phyloP scores from a whole-genome alignment of 2,888 invertebrate genomes.

The Philereme vetulata region DNA sequence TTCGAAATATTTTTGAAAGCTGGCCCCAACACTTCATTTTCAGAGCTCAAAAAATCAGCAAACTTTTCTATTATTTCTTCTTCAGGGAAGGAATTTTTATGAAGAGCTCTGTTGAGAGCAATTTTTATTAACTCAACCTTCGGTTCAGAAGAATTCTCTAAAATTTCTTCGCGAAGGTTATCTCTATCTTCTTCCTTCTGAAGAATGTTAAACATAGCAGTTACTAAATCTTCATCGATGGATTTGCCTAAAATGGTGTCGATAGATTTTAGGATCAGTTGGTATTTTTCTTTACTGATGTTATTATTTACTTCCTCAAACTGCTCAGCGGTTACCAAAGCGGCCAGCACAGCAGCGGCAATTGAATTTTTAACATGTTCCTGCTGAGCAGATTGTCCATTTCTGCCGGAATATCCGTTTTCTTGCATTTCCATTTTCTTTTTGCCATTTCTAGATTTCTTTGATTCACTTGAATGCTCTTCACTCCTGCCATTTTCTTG shows the following conservation, averaged over 20 bases:
- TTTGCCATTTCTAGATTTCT: conserved; percentile 62
- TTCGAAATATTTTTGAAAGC: conserved; percentile 87
- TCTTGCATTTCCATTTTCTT: conserved; percentile 57
- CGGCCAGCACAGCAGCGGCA: conserved; percentile 79
- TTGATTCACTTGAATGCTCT: conserved; percentile 51
- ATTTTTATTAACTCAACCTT: conserved; percentile 86
- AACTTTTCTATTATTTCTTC: conserved; percentile 86
- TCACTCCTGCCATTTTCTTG: conserved; percentile 57
- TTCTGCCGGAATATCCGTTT: conserved; percentile 47
- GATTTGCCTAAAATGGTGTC: conserved; percentile 78
- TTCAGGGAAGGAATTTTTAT: conserved; percentile 76
- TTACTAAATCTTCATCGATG: conserved; percentile 75
- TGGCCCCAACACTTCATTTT: conserved; percentile 83
- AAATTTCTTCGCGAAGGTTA: conserved; percentile 74
- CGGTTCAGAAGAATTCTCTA: conserved; percentile 79
- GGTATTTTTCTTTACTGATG: conserved; percentile 78
- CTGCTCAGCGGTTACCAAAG: conserved; percentile 78
- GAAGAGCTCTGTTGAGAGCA: conserved; percentile 73
- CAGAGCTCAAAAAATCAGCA: conserved; percentile 85
- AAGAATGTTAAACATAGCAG: conserved; percentile 76
- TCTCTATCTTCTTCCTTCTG: conserved; percentile 80
- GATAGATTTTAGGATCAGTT: conserved; percentile 78
- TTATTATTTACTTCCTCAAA: conserved; percentile 79
- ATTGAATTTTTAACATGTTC: conserved; percentile 82
- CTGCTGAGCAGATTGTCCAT: conserved; percentile 67